A percentile compares a stretch with the other conserved stretches of the same genome.
These are phyloP conservation scores for Notothenia coriiceps DNA, from an alignment of 2,113 vertebrate genomes.

Conservation along the genomic window DNA sequence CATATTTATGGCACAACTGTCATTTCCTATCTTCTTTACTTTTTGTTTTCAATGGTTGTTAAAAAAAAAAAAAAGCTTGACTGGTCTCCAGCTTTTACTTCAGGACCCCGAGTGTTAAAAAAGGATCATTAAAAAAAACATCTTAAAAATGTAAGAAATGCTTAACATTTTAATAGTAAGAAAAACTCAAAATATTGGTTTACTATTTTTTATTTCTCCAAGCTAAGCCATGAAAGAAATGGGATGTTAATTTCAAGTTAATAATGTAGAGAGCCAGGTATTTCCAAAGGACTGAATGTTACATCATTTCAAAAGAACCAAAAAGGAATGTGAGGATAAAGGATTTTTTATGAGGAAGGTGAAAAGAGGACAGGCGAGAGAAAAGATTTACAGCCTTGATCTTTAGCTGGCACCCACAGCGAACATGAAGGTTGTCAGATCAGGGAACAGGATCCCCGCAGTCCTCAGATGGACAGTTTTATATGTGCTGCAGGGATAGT, in stretches of 20 bases:
- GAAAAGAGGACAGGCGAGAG: too few relatives aligned
- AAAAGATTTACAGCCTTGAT: not conserved
- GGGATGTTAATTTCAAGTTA: not conserved
- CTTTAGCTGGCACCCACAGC: not conserved
- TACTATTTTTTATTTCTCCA: not conserved
- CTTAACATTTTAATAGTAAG: not conserved
- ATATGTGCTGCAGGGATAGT: not conserved
- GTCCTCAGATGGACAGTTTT: slow-evolving; percentile 10
- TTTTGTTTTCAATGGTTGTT: not conserved
- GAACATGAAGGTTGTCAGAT: not conserved
- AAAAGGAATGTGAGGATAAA: not conserved
- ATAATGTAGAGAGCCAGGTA: not conserved
- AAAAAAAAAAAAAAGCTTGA: not conserved
- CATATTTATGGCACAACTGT: not conserved
- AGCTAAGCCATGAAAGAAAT: not conserved
- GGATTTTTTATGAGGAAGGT: not conserved
- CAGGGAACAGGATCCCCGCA: slow-evolving; percentile 5
- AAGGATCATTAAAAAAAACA: not conserved
- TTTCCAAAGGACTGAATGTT: not conserved
- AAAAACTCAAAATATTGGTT: not conserved
- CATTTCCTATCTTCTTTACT: not conserved
- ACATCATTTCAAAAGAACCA: not conserved
- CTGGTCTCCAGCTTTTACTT: not conserved
- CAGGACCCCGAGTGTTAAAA: not conserved
- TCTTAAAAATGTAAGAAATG: not conserved